These are phyloP conservation scores for Phyllopteryx taeniolatus DNA, from an alignment of 2,113 vertebrate genomes.

Conservation along the genomic window DNA sequence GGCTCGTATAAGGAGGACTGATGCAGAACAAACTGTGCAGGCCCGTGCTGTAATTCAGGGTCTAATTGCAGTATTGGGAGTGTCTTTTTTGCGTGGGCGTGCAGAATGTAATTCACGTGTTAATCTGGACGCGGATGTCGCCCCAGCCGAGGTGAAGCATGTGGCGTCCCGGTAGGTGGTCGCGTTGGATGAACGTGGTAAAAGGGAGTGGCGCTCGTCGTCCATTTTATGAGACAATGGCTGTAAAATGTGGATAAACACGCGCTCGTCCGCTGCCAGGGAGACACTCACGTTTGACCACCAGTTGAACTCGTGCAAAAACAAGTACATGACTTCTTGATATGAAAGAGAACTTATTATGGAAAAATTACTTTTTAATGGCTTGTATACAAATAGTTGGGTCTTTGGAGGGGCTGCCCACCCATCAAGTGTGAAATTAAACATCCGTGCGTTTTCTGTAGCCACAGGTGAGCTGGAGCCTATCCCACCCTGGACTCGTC, in stretches of 20 bases:
- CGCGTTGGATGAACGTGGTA: neutral
- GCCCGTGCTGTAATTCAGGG: neutral
- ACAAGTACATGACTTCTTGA: neutral
- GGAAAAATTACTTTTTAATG: neutral
- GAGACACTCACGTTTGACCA: slow-evolving; percentile 1
- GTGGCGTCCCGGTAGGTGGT: slow-evolving; percentile 1
- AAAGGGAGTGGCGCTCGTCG: neutral
- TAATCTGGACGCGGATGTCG: slow-evolving; percentile 1
- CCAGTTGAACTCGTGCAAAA: neutral
- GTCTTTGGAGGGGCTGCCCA: too few relatives aligned
- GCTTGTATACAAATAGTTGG: neutral
- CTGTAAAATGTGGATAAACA: slow-evolving; percentile 6
- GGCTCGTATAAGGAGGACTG: slow-evolving; percentile 1
- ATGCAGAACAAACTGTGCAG: slow-evolving; percentile 1
- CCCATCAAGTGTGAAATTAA: neutral
- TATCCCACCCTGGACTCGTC: too few relatives aligned
- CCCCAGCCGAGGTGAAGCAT: neutral
- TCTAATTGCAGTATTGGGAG: slow-evolving; percentile 3
- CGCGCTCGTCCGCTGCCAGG: neutral
- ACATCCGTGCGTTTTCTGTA: neutral
- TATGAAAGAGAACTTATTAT: neutral
- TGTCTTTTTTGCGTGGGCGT: neutral
- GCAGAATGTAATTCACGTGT: neutral
- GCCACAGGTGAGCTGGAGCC: neutral
- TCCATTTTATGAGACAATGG: slow-evolving; percentile 3